These are phyloP conservation scores for Yponomeuta sedellus DNA, from an alignment of 2,888 invertebrate species.

Conservation along the genomic window DNA sequence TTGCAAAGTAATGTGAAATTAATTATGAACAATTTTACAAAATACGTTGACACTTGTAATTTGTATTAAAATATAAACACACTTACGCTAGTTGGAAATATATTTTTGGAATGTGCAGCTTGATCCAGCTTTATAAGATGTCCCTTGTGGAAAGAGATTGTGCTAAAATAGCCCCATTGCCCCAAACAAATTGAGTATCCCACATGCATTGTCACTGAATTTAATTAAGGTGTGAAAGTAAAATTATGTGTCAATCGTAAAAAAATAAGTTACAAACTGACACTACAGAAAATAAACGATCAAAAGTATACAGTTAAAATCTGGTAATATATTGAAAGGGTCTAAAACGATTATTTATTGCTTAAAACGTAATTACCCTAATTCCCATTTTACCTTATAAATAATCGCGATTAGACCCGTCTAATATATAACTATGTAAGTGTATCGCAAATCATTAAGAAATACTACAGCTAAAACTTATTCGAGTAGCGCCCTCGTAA, in stretches of 20 bases:
- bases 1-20: too few relatives aligned
- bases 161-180: not conserved
- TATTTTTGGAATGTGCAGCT: not conserved
- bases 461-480: not conserved
- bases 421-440: too few relatives aligned
- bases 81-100: not conserved
- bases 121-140: not conserved
- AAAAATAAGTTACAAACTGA: not conserved
- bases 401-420: too few relatives aligned
- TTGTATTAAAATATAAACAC: conserved; percentile 5
- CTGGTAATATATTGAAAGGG: too few relatives aligned
- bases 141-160: not conserved
- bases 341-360: too few relatives aligned
- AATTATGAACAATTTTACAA: conserved; percentile 22
- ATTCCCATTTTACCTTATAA: too few relatives aligned
- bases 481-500: not conserved
- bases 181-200: too few relatives aligned
- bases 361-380: too few relatives aligned
- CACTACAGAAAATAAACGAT: not conserved
- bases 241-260: not conserved
- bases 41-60: conserved; percentile 33
- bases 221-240: not conserved
- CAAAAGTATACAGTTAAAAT: not conserved
- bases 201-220: not conserved
- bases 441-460: too few relatives aligned